Evolutionary conservation across 1,140 invertebrate genomes (phyloP), one percentile per base, ranked within the genome.

Genomic region (Helicoverpa zea): DNA sequence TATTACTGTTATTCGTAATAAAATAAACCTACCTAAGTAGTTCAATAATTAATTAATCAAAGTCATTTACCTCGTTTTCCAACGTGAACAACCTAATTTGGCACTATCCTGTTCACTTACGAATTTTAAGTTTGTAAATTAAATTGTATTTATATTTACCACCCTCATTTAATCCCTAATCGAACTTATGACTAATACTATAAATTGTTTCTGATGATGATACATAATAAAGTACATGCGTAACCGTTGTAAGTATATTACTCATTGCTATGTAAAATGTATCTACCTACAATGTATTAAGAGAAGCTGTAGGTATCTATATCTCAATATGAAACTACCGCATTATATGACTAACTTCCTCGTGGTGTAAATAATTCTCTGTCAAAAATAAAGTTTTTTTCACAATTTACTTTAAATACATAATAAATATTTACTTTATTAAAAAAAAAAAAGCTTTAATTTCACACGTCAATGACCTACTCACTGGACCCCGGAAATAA

Each of bases 291-390:
- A 14, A 47, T 66, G 43, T 66, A 66, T 16, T 66, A 4, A 49
- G 35, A 66, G n/a, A 11, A 18, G 35, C 5, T 63, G 63, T 49
- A 66, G 63, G 63, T 66, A 66, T 43, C 5, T 43, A 43, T 12
- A 5, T 66, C 7, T 30, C 11, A 4, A 16, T 43, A 64, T 35
- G 16, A 64, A 64, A 35, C 43, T 2, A 14, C 18, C 35, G 11
- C 30, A 30, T 23, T 18, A 9, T 13, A 66, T 66, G 43, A 66
- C n/a, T 66, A 66, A 49, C 30, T 66, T 66, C 63, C 63, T 66
- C n/a, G n/a, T n/a, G 0, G 35, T 66, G 9, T 43, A 30, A 14
- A 43, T 43, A 4, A 12, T 63, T 11, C 12, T 64, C 12, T 16
- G 12, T 3, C 12, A 52, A 52, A 13, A 16, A n/a, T 16, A 11